phyloP scores from a whole-genome alignment of 2,888 invertebrate species.

The Podabrus alpinus region DNA sequence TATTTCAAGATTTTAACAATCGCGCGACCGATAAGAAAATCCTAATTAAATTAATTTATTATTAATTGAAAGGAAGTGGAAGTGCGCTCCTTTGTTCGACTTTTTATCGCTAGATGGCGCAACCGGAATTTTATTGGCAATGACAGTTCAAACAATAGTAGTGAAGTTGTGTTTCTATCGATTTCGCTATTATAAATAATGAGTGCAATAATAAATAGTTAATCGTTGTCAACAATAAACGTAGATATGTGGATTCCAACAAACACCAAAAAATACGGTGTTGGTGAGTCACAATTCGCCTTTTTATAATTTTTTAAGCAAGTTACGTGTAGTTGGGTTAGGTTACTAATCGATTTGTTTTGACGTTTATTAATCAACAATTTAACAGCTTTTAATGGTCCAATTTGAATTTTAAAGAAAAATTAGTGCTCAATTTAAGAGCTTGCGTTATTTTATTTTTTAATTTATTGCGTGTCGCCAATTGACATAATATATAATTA shows the following conservation, averaged over 20 bases:
- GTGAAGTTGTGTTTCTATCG: constrained; percentile 50
- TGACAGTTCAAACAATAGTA: constrained; percentile 41
- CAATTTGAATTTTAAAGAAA: neutral
- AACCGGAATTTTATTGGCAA: neutral
- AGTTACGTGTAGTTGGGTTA: constrained; percentile 22
- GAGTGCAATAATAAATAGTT: constrained; percentile 33
- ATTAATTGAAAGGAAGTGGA: neutral
- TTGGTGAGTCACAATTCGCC: constrained; percentile 63
- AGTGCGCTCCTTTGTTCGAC: neutral
- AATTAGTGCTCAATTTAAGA: neutral
- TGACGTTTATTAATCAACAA: constrained; percentile 9
- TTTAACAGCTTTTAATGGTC: neutral
- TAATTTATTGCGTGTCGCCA: neutral
- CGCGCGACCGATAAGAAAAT: neutral
- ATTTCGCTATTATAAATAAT: constrained; percentile 47
- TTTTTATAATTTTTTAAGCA: constrained; percentile 1
- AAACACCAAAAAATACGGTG: constrained; percentile 74
- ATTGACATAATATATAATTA: neutral
- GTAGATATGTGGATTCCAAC: constrained; percentile 72
- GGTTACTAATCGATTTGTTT: constrained; percentile 29
- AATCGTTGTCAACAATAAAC: constrained; percentile 14
- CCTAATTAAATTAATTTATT: neutral
- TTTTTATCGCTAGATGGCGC: neutral
- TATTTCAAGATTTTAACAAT: neutral
- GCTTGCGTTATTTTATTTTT: neutral